Conservation (phyloP, 2,113 vertebrate species). For the Pterocles gutturalis region DNA sequence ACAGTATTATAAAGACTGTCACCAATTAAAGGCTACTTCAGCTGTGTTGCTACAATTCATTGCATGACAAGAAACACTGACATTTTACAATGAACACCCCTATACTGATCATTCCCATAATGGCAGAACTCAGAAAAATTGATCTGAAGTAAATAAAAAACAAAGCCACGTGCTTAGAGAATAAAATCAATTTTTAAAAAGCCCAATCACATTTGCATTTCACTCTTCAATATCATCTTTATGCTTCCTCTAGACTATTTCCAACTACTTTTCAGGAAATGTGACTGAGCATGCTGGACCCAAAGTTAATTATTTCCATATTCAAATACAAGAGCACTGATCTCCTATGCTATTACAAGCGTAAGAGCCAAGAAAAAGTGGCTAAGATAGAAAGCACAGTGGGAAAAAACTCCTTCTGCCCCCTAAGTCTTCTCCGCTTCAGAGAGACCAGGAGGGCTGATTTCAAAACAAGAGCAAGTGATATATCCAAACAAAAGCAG, state of each 20-base stretch:
- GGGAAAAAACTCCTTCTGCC: neutral
- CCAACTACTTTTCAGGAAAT: conserved; percentile 53
- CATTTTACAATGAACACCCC: neutral
- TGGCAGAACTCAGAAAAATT: conserved; percentile 34
- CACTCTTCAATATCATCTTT: neutral
- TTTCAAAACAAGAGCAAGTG: conserved; percentile 74
- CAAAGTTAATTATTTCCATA: conserved; percentile 70
- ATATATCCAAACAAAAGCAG: conserved; percentile 77
- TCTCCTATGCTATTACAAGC: conserved; percentile 51
- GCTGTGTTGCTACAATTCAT: neutral
- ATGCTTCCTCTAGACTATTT: conserved; percentile 35
- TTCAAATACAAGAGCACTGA: conserved; percentile 64
- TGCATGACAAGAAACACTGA: neutral
- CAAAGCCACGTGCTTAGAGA: conserved; percentile 40
- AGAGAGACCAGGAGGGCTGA: conserved; percentile 53
- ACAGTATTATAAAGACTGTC: neutral
- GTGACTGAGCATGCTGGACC: conserved; percentile 24
- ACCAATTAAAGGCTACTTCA: neutral
- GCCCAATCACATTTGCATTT: conserved; percentile 28
- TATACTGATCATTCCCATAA: neutral
- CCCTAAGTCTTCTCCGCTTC: conserved; percentile 60
- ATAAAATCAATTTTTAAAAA: conserved; percentile 49
- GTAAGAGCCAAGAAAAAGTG: conserved; percentile 37
- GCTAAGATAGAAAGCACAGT: conserved; percentile 41
- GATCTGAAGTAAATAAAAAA: conserved; percentile 52